Evolutionary conservation across 2,797 vertebrate species (phyloP), one percentile per base, ranked within the genome.

Genomic region (Sphenodon punctatus): DNA sequence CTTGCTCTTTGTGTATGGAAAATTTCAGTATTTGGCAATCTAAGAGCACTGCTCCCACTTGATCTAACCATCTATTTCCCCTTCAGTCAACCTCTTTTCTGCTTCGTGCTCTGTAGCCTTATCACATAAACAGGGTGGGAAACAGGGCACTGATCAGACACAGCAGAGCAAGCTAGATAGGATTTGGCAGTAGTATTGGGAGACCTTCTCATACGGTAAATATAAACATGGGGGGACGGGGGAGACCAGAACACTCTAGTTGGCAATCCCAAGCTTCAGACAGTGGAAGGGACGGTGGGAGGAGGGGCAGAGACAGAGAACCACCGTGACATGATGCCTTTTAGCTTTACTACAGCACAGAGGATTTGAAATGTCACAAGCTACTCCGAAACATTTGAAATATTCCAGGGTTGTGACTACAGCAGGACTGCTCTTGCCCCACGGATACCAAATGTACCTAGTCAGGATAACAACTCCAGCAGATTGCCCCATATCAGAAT

Each of bases 401-500:
- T 58, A 69, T 11, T 80, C 82, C 85, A 38, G 39, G 16, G 20
- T 41, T 48, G 36, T 71, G 41, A 48, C 70, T 77, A 65, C 32
- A 46, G 15, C 10, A 19, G 74, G 80, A 45, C 55, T 82, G 73
- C 60, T 64, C 71, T 76, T 49, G n/a, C 56, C 27, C 22, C 36
- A 19, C 16, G 53, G 34, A 10, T 74, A 32, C 2, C 13, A 3
- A 1, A 22, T 74, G 32, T 41, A 87, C 76, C 85, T 49, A 53
- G 5, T 34, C 30, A 55, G 30, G n/a, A n/a, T n/a, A 34, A 56
- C 30, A 56, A 17, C 30, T 56, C 53, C 27, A 34, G 16, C 3
- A n/a, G 10, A 17, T 80, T 63, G n/a, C 17, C 38, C 36, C 76
- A 48, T 45, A 12, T 69, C 55, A 39, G 32, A 5, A 34, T 65